These are phyloP conservation scores for Gila orcuttii DNA, from an alignment of 2,113 vertebrate genomes.

Conservation along the genomic window DNA sequence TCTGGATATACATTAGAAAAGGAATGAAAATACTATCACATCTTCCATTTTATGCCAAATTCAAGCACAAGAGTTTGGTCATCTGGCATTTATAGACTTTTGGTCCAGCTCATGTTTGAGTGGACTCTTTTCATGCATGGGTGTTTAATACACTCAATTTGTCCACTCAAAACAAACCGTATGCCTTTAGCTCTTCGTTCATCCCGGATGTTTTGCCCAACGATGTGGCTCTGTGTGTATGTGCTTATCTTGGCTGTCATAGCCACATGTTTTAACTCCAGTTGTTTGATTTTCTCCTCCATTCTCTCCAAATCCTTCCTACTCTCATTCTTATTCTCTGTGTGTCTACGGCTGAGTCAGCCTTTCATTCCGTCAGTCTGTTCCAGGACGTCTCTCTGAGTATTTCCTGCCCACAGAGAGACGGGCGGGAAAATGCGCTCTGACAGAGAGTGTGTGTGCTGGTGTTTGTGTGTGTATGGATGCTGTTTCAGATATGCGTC, in stretches of 20 bases:
- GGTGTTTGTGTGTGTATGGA: conserved; percentile 39
- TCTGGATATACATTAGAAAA: no score
- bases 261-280: neutral
- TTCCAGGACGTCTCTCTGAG: conserved; percentile 25
- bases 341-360: neutral
- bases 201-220: neutral
- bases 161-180: neutral
- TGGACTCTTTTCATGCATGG: neutral
- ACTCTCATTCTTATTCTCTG: conserved; percentile 11
- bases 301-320: neutral
- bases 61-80: neutral
- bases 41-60: no score
- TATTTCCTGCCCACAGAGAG: conserved; percentile 57
- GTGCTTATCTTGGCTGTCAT: conserved; percentile 22
- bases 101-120: neutral
- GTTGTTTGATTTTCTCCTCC: conserved; percentile 19
- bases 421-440: conserved; percentile 49
- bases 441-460: conserved; percentile 27
- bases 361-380: conserved; percentile 1
- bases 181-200: neutral
- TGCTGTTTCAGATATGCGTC: conserved; percentile 25
- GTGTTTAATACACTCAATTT: neutral
- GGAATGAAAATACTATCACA: no score
- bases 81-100: neutral
- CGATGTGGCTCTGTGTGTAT: neutral